phyloP scores from a whole-genome alignment of 2,888 invertebrate genomes.

The Patella pellucida region DNA sequence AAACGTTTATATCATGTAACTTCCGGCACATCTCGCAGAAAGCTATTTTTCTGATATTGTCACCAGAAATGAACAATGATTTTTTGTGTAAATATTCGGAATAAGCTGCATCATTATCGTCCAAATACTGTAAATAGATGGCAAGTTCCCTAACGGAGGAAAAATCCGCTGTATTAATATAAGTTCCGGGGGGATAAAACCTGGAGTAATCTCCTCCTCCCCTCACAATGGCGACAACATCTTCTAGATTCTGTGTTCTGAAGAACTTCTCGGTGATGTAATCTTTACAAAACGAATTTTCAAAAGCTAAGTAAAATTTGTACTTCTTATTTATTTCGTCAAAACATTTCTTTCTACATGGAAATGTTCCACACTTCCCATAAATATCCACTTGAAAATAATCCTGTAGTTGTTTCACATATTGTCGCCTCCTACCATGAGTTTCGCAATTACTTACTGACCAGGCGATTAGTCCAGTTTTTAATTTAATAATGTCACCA shows the following conservation, averaged over 20 bases:
- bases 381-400: constrained; percentile 27
- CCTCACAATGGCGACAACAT: constrained; percentile 29
- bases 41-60: background rate
- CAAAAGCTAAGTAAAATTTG: constrained; percentile 37
- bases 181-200: constrained; percentile 20
- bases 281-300: constrained; percentile 34
- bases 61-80: background rate
- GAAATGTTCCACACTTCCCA: constrained; percentile 30
- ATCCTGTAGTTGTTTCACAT: constrained; percentile 23
- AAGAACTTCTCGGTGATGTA: constrained; percentile 38
- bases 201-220: constrained; percentile 31
- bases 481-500: constrained; percentile 8
- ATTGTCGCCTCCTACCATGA: constrained; percentile 21
- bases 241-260: background rate
- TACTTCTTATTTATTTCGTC: constrained; percentile 19
- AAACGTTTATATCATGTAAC: background rate
- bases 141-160: constrained; percentile 15
- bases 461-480: constrained; percentile 26
- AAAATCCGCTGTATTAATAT: constrained; percentile 20
- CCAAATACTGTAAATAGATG: constrained; percentile 14
- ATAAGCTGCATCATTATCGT: background rate
- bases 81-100: background rate
- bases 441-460: constrained; percentile 27
- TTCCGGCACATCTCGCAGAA: background rate
- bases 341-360: background rate